These are phyloP conservation scores for Euzetes globulus DNA, from an alignment of 2,888 invertebrate genomes.

Conservation along the genomic window DNA sequence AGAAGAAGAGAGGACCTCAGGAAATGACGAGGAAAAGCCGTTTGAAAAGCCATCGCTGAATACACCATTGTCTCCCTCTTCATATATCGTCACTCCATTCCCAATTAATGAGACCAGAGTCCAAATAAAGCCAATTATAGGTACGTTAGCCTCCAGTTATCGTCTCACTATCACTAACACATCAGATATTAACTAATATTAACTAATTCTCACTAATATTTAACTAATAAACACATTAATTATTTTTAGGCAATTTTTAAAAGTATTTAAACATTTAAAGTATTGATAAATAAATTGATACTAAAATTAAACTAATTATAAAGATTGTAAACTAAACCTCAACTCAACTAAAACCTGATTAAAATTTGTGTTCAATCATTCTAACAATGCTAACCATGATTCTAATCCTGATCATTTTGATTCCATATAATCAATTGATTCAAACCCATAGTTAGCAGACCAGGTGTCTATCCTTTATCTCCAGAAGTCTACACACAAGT, in stretches of 20 bases:
- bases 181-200: not conserved
- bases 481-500: not conserved
- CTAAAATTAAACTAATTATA: not conserved
- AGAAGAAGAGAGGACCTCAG: not conserved
- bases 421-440: not conserved
- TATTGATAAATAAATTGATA: not conserved
- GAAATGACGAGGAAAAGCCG: not conserved
- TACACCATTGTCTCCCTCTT: not conserved
- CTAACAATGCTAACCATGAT: too few relatives aligned
- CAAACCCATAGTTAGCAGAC: not conserved
- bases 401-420: too few relatives aligned
- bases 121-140: not conserved
- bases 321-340: not conserved
- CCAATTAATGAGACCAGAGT: not conserved
- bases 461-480: not conserved
- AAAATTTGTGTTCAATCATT: too few relatives aligned
- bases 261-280: not conserved
- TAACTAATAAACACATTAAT: not conserved
- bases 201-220: not conserved
- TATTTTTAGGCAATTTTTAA: not conserved
- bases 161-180: not conserved
- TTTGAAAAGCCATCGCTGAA: not conserved
- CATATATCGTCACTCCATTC: slow-evolving; percentile 1
- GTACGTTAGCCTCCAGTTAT: not conserved
- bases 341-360: not conserved